Percentiles rank a stretch among this genome's conserved stretches.
These are phyloP conservation scores for Trematomus bernacchii DNA, from an alignment of 2,797 vertebrate species.

Conservation along the genomic window DNA sequence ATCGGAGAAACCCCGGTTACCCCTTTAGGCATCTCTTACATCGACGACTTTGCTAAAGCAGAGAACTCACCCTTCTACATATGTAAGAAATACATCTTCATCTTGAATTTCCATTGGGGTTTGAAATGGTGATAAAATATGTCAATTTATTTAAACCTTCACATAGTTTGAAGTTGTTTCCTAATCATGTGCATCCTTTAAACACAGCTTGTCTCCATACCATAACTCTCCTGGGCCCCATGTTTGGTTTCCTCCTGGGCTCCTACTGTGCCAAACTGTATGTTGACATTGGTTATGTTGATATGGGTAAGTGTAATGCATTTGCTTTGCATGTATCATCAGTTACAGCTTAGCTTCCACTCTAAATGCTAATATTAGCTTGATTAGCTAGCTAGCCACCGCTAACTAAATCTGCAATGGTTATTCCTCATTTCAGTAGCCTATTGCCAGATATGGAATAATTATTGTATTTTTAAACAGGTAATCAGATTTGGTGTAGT, in stretches of 20 bases:
- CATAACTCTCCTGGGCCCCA: constrained; percentile 83
- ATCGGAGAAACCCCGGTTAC: constrained; percentile 95
- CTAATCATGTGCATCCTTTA: neutral
- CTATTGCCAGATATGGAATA: too few species aligned
- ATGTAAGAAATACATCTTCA: constrained; percentile 75
- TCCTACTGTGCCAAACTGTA: constrained; percentile 85
- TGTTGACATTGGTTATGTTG: constrained; percentile 85
- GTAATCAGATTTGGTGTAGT: too few species aligned
- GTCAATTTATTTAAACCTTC: neutral
- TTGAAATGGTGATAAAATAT: neutral
- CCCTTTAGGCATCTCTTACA: constrained; percentile 94
- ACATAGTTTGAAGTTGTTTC: neutral
- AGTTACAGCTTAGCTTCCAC: neutral
- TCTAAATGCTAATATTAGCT: neutral
- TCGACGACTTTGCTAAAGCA: constrained; percentile 93
- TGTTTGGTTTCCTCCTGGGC: constrained; percentile 86
- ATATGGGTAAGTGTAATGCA: constrained; percentile 71
- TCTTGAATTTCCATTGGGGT: neutral
- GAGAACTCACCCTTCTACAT: constrained; percentile 95
- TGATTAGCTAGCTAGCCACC: neutral
- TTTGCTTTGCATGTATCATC: neutral
- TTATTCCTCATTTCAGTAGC: too few species aligned
- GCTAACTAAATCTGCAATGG: too few species aligned
- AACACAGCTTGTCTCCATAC: constrained; percentile 86
- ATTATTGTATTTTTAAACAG: too few species aligned